phyloP scores from a whole-genome alignment of 2,797 vertebrate genomes.

The Parauchenoglanis ngamensis region DNA sequence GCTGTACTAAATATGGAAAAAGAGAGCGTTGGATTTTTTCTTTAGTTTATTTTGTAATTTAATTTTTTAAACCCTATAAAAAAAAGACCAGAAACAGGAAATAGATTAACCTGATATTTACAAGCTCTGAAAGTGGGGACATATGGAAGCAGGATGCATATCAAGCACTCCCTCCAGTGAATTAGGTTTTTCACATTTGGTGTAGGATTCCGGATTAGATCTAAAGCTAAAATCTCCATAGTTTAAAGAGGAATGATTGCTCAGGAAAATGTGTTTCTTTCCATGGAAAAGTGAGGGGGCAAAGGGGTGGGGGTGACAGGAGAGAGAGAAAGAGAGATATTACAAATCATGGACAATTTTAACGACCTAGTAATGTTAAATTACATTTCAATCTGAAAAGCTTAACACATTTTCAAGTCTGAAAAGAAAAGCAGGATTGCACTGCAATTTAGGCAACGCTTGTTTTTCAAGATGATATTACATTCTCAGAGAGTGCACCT shows the following conservation, averaged over 20 bases:
- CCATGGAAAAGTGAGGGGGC: neutral
- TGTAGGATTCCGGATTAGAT: slow-evolving; percentile 4
- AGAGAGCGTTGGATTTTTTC: neutral
- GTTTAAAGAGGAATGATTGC: neutral
- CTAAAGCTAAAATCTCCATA: neutral
- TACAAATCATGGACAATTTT: neutral
- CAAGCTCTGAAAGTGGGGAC: slow-evolving; percentile 43
- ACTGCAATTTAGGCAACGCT: slow-evolving; percentile 37
- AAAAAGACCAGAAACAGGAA: slow-evolving; percentile 56
- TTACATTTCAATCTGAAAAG: neutral
- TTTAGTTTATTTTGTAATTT: slow-evolving; percentile 55
- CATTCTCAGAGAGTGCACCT: slow-evolving; percentile 37
- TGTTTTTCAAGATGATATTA: slow-evolving; percentile 56
- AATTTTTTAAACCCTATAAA: slow-evolving; percentile 53
- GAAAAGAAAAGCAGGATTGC: slow-evolving; percentile 30
- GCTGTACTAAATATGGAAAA: slow-evolving; percentile 17
- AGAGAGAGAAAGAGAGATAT: neutral
- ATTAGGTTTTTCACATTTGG: slow-evolving; percentile 30
- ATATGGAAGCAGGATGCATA: slow-evolving; percentile 13
- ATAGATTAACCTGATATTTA: slow-evolving; percentile 59
- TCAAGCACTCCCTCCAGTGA: slow-evolving; percentile 41
- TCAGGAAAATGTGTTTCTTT: neutral
- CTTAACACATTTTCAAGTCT: neutral
- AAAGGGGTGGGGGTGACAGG: neutral
- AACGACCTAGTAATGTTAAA: neutral